These are phyloP conservation scores for Lasioglossum leucozonium DNA, from an alignment of 2,888 invertebrate species.

Conservation along the genomic window DNA sequence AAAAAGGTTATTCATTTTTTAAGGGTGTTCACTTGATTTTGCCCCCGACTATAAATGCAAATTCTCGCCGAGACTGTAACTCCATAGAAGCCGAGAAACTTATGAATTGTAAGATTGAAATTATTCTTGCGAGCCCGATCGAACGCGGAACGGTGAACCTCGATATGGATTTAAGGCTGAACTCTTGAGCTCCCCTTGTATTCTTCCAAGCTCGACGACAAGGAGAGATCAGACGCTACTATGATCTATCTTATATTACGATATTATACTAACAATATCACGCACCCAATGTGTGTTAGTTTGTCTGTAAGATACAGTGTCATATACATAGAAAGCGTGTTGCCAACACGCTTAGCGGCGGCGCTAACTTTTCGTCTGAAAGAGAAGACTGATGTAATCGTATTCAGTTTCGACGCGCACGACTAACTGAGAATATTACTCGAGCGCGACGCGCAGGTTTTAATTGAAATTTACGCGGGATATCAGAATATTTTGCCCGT, in stretches of 20 bases:
- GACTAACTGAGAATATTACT: conserved; percentile 7
- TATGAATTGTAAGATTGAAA: not conserved
- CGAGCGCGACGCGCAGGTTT: not conserved
- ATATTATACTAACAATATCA: conserved; percentile 48
- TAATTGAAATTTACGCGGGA: not conserved
- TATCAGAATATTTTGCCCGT: not conserved
- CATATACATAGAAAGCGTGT: conserved; percentile 39
- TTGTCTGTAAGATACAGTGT: conserved; percentile 61
- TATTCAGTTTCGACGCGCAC: conserved; percentile 62
- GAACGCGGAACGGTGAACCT: conserved; percentile 36
- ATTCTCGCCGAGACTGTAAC: conserved; percentile 22
- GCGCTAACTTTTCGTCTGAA: conserved; percentile 61
- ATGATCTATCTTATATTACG: conserved; percentile 46
- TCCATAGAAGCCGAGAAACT: conserved; percentile 4
- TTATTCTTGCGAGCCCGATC: conserved; percentile 24
- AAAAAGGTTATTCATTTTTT: not conserved
- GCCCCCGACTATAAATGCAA: not conserved
- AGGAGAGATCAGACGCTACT: conserved; percentile 42
- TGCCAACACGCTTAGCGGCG: conserved; percentile 30
- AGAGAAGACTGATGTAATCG: conserved; percentile 68
- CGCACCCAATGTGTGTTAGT: conserved; percentile 48
- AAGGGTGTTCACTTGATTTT: not conserved
- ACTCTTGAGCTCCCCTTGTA: conserved; percentile 39
- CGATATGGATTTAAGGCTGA: conserved; percentile 35
- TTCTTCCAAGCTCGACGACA: conserved; percentile 49